A percentile compares a stretch with the other conserved stretches of the same genome.
phyloP scores from a whole-genome alignment of 2,113 vertebrate genomes.

The Marmota flaviventris region DNA sequence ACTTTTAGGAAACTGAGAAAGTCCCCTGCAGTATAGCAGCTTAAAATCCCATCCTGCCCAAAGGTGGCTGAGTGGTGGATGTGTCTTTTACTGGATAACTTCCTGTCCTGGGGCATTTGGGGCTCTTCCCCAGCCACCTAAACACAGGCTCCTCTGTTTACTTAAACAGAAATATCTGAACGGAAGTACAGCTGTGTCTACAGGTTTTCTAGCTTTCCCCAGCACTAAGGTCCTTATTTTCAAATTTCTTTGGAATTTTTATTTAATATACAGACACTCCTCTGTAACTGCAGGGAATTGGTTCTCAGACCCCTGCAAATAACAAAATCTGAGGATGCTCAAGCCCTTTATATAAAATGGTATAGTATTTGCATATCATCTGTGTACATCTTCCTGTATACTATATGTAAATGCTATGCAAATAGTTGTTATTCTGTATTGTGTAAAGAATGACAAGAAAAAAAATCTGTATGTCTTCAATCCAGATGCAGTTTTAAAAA shows the following conservation, averaged over 20 bases:
- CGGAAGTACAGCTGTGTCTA: not conserved
- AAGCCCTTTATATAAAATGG: not conserved
- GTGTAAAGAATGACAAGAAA: not conserved
- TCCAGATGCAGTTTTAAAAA: not conserved
- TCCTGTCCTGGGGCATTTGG: not conserved
- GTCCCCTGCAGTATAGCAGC: not conserved
- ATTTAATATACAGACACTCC: not conserved
- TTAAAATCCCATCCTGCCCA: not conserved
- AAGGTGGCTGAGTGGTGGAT: not conserved
- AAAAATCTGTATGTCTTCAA: not conserved
- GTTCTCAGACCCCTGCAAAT: not conserved
- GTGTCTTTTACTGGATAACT: not conserved
- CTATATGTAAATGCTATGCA: not conserved
- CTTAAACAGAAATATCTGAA: not conserved
- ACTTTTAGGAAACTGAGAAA: not conserved
- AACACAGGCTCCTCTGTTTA: not conserved
- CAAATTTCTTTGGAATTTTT: conserved; percentile 26
- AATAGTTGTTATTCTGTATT: not conserved
- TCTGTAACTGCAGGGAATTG: not conserved
- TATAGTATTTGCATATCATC: not conserved
- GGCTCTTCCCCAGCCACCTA: not conserved
- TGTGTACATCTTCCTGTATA: not conserved
- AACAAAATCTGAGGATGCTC: not conserved
- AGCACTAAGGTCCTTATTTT: not conserved
- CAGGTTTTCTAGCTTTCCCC: not conserved